Evolutionary conservation across 2,888 invertebrate species (phyloP), one percentile per base, ranked within the genome.

Genomic region (Congeria kusceri): DNA sequence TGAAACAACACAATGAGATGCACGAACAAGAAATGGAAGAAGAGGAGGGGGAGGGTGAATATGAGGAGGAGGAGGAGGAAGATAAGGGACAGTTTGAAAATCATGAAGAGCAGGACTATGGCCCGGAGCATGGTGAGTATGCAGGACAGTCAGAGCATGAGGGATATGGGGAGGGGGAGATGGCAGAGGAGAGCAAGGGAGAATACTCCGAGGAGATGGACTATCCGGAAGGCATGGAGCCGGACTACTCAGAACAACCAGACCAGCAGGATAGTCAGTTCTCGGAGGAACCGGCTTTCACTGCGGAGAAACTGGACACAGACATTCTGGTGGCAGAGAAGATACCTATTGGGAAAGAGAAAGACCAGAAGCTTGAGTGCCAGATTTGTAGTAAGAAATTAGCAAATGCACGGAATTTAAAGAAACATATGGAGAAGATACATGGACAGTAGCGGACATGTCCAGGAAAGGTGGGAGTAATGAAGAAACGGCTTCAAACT

Each of bases 311-410:
- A 53, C 53, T 77, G 56, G 68, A 56, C 18, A 65, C 70, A 27
- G 76, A 76, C 63, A 57, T 58, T 67, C 56, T 71, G 13, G 57
- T 69, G 1, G 74, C 76, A 5, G 73, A 76, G 53, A 76, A 72
- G 56, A 11, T 32, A 28, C 23, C 32, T 47, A 23, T 18, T 5
- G 44, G 28, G 25, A 57, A 29, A 11, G 69, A 71, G 44, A 39
- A 62, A 4, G 53, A 56, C 27, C 63, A 63, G 32, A 69, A 32
- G 28, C 62, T 20, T 32, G 59, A 66, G 23, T 83, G 83, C 75
- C 68, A 73, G 32, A 71, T 83, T 1, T 83, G 83, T 80, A 66
- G 68, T 27, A 83, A 83, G 71, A 53, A 58, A 25, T 80, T 77
- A n/a, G 77, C 70, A 59, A 64, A 28, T 29, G 15, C 32, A 3